These are phyloP conservation scores for Masticophis lateralis DNA, from an alignment of 2,797 vertebrate species.

Conservation along the genomic window DNA sequence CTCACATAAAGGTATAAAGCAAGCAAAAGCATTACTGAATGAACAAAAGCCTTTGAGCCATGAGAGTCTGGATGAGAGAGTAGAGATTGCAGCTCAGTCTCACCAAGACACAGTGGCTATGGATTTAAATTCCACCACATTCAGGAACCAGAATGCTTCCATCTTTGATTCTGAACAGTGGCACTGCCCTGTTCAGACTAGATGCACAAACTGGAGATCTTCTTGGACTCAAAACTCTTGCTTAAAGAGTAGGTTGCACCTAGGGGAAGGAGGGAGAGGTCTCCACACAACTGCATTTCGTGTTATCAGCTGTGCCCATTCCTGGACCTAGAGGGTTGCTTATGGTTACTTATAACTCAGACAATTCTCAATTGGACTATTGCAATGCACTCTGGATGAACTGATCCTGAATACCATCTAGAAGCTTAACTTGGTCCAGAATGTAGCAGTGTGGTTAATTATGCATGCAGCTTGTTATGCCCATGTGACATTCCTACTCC, in stretches of 20 bases:
- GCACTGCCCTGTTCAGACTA: neutral
- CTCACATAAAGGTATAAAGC: constrained; percentile 25
- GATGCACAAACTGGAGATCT: neutral
- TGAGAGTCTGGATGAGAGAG: neutral
- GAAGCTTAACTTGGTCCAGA: neutral
- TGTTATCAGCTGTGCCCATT: neutral
- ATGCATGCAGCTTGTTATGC: neutral
- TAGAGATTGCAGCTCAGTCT: neutral
- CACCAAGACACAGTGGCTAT: neutral
- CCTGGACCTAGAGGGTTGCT: neutral
- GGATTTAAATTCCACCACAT: neutral
- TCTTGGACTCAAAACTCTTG: neutral
- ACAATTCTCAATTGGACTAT: neutral
- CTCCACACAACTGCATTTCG: neutral
- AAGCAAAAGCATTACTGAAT: constrained; percentile 12
- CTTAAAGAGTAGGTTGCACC: neutral
- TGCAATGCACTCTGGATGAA: neutral
- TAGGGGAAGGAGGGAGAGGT: neutral
- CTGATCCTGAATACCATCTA: neutral
- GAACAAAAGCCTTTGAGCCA: constrained; percentile 32
- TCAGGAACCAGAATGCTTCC: neutral
- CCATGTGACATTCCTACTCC: neutral
- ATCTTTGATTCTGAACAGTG: neutral
- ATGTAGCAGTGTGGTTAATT: neutral
- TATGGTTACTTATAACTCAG: neutral